Evolutionary conservation across 2,888 invertebrate genomes (phyloP), one percentile per base, ranked within the genome.

Genomic region (Hymenopus coronatus): DNA sequence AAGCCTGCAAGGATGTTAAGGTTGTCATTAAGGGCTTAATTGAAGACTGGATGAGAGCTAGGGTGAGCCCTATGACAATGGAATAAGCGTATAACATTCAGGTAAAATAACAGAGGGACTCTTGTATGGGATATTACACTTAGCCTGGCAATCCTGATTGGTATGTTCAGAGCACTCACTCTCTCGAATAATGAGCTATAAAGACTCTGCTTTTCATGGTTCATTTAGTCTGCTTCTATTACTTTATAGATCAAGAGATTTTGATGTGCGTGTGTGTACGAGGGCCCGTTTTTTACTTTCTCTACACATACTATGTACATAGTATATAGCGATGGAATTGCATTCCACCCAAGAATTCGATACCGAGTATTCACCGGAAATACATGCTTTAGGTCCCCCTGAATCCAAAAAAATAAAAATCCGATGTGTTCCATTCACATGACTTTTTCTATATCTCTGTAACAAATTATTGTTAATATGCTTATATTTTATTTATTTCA

Each of bases 21-120:
- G 83, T 84, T 84, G 88, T 84, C 84, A 84, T 88, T 88, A 88
- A 84, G 83, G 84, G 84, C 40, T 84, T 84, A 88, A 84, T 88
- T 84, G 84, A 88, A 84, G 46, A 20, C 84, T 54, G 28, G 28
- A 82, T 27, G 83, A 88, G 33, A 46, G 30, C 70, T 81, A 40
- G 83, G 81, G 28, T 88, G 70, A 70, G n/a, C 84, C 84, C 54
- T 84, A 84, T 84, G 84, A 84, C 54, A 84, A 30, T 82, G 28
- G 87, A 87, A 82, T 33, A 40, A 87, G 28, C 81, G 28, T 87
- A 82, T 87, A 87, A 87, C 82, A 33, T 33, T 82, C 82, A 82
- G 82, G 82, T 87, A 27, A 46, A 85, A 46, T 85, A 85, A 85
- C 33, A 28, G 20, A 28, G 85, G 20, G n/a, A 33, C n/a, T 84